phyloP scores from a whole-genome alignment of 1,140 invertebrate genomes.

The Lycorma delicatula region DNA sequence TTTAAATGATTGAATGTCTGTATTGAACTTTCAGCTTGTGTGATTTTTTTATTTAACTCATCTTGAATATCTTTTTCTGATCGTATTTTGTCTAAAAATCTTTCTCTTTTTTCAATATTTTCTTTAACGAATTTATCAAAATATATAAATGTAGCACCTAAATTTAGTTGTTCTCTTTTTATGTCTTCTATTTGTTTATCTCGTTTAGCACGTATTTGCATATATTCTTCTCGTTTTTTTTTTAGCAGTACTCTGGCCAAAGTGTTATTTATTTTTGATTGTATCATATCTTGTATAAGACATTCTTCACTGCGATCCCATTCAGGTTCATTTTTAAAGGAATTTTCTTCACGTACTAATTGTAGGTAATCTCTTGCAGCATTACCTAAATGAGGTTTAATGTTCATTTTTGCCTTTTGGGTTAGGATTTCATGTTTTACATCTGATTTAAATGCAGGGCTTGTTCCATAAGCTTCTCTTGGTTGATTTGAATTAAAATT shows the following conservation, averaged over 20 bases:
- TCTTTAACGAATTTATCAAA: neutral
- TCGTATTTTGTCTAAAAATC: neutral
- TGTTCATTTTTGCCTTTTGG: slow-evolving; percentile 1
- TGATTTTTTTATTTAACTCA: no score
- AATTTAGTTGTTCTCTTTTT: neutral
- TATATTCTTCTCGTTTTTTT: neutral
- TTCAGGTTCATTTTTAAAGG: neutral
- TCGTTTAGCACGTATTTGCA: neutral
- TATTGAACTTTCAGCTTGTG: no score
- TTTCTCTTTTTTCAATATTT: neutral
- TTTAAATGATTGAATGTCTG: no score
- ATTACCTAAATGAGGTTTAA: neutral
- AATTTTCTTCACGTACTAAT: neutral
- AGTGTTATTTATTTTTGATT: neutral
- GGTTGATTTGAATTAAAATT: no score
- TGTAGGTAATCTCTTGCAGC: neutral
- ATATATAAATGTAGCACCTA: neutral
- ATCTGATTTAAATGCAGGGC: no score
- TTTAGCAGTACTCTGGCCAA: neutral
- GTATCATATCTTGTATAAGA: neutral
- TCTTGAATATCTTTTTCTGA: neutral
- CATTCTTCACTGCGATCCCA: neutral
- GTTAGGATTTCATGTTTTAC: neutral
- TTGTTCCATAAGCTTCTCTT: no score
- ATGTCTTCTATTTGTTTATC: neutral